phyloP scores from a whole-genome alignment of 2,888 invertebrate species.

The Serripes groenlandicus region DNA sequence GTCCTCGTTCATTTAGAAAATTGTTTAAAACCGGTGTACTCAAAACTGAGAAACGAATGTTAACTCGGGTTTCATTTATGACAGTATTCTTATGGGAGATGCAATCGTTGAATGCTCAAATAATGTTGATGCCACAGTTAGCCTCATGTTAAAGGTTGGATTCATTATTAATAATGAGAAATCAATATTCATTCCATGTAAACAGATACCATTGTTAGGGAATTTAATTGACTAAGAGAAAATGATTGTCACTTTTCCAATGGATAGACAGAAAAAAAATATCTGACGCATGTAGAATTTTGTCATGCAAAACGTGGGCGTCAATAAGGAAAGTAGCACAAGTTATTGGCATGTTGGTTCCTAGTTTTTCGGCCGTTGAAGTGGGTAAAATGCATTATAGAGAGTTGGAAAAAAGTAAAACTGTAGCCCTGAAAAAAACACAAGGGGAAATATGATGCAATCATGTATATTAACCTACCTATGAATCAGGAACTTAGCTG shows the following conservation, averaged over 20 bases:
- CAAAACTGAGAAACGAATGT: constrained; percentile 44
- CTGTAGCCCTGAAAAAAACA: constrained; percentile 24
- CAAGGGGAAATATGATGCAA: constrained; percentile 38
- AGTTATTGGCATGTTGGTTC: constrained; percentile 50
- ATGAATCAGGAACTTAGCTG: constrained; percentile 44
- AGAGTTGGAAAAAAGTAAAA: constrained; percentile 49
- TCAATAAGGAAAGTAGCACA: constrained; percentile 41
- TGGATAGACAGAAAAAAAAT: constrained; percentile 39
- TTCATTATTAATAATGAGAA: too few species aligned
- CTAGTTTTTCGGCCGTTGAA: constrained; percentile 53
- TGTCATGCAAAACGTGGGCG: not conserved
- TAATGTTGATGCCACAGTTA: constrained; percentile 19
- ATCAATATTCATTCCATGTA: constrained; percentile 45
- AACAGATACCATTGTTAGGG: constrained; percentile 49
- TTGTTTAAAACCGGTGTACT: constrained; percentile 62
- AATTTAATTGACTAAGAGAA: constrained; percentile 51
- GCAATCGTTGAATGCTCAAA: constrained; percentile 29
- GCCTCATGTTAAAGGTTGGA: constrained; percentile 48
- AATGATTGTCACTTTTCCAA: constrained; percentile 52
- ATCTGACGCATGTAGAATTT: too few species aligned
- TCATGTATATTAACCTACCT: constrained; percentile 15
- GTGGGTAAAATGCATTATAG: constrained; percentile 50
- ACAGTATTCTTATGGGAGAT: constrained; percentile 41
- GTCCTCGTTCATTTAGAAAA: constrained; percentile 66
- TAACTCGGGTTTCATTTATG: constrained; percentile 64